Conservation (phyloP, 2,888 invertebrate genomes). For the Sialis fuliginosa region DNA sequence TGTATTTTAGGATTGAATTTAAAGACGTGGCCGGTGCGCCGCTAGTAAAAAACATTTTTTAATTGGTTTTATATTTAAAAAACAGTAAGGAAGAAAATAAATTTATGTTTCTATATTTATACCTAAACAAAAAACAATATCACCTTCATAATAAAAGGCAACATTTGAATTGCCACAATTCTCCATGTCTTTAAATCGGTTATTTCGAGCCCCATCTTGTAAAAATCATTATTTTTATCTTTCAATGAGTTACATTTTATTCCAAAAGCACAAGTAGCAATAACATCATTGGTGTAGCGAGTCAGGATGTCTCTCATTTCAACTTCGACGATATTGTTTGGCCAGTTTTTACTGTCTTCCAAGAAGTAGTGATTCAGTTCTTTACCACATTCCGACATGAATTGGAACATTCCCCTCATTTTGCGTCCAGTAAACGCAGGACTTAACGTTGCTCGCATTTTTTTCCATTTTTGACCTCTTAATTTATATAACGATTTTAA, state of each 20-base stretch:
- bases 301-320: conserved; percentile 9
- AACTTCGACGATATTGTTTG: not conserved
- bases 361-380: too few relatives aligned
- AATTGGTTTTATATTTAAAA: too few relatives aligned
- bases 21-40: too few relatives aligned
- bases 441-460: too few relatives aligned
- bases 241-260: conserved; percentile 7
- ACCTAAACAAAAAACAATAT: not conserved
- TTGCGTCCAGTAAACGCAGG: too few relatives aligned
- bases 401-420: too few relatives aligned
- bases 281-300: too few relatives aligned
- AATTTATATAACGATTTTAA: too few relatives aligned
- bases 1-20: too few relatives aligned
- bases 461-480: conserved; percentile 3
- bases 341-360: conserved; percentile 1
- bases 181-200: not conserved
- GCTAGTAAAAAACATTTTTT: too few relatives aligned
- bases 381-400: too few relatives aligned
- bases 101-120: not conserved
- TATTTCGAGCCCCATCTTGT: not conserved
- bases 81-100: too few relatives aligned
- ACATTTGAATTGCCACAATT: not conserved
- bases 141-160: conserved; percentile 2
- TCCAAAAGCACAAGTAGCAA: conserved; percentile 10
- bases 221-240: conserved; percentile 9